Evolutionary conservation across 2,113 vertebrate species (phyloP).

Genomic region (Anarrhichthys ocellatus): DNA sequence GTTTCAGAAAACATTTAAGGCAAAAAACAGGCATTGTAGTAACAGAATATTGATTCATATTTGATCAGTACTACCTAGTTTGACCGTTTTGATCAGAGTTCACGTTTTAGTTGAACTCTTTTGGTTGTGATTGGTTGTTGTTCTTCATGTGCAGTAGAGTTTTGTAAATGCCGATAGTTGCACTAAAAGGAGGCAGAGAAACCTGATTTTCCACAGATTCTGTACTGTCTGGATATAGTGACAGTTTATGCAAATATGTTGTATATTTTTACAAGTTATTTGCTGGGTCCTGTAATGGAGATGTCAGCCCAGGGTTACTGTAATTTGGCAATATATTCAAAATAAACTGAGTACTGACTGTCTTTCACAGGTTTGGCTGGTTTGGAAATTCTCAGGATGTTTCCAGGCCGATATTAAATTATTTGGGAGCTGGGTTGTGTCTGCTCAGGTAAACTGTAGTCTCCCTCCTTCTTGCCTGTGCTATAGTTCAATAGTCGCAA

Average conservation of each 20-base stretch:
- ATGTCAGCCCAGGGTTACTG: not conserved
- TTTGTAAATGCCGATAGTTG: not conserved
- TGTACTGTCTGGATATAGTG: no score
- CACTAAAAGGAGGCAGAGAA: not conserved
- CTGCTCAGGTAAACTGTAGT: conserved; percentile 84
- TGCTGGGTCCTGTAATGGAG: not conserved
- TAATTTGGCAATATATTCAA: not conserved
- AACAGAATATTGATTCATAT: not conserved
- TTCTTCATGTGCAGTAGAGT: not conserved
- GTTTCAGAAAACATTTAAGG: not conserved
- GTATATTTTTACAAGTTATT: no score
- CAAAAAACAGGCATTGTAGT: no score
- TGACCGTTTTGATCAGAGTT: not conserved
- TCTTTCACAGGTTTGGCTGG: conserved; percentile 88
- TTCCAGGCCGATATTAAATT: conserved; percentile 87
- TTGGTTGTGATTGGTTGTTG: not conserved
- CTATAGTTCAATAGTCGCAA: not conserved
- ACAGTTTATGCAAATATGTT: no score
- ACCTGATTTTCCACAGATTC: not conserved
- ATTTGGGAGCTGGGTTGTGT: conserved; percentile 89
- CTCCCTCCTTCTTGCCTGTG: not conserved
- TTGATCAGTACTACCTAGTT: not conserved
- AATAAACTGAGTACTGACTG: not conserved
- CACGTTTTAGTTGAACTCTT: not conserved
- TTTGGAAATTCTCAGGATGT: conserved; percentile 91